phyloP scores from a whole-genome alignment of 2,888 invertebrate genomes.

The Acanthosepion esculentum region DNA sequence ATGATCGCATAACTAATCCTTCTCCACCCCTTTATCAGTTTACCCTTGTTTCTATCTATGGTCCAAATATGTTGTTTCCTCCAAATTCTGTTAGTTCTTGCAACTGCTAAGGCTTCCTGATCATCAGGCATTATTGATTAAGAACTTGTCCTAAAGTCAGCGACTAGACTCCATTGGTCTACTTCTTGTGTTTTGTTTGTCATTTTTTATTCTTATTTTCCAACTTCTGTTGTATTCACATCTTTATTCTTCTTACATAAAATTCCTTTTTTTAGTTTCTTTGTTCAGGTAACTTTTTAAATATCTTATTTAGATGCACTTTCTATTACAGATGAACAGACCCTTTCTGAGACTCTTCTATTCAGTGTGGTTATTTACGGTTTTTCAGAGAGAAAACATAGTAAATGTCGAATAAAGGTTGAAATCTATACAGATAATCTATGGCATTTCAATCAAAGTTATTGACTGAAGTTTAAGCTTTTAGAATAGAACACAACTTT shows the following conservation, averaged over 20 bases:
- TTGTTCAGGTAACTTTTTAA: not conserved
- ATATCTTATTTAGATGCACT: not conserved
- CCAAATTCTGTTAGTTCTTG: not conserved
- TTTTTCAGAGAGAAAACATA: not conserved
- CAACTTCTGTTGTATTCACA: not conserved
- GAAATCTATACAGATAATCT: not conserved
- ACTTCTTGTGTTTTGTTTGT: not conserved
- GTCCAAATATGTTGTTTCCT: not conserved
- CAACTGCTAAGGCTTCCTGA: not conserved
- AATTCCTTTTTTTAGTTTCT: not conserved
- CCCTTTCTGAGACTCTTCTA: not conserved
- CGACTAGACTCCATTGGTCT: not conserved
- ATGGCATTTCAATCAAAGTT: constrained; percentile 21
- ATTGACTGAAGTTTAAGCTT: not conserved
- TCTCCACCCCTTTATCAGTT: not conserved
- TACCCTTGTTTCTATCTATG: not conserved
- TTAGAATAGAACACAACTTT: not conserved
- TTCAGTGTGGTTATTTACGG: not conserved
- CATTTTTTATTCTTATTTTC: not conserved
- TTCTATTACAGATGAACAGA: not conserved
- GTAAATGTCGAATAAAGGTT: not conserved
- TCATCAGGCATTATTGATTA: not conserved
- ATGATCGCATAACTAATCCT: not conserved
- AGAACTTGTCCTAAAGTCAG: not conserved
- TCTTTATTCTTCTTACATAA: not conserved